Percentiles rank a stretch among this genome's conserved stretches.
Evolutionary conservation across 2,888 invertebrate species (phyloP).

Genomic region (Flexamia atlantica): DNA sequence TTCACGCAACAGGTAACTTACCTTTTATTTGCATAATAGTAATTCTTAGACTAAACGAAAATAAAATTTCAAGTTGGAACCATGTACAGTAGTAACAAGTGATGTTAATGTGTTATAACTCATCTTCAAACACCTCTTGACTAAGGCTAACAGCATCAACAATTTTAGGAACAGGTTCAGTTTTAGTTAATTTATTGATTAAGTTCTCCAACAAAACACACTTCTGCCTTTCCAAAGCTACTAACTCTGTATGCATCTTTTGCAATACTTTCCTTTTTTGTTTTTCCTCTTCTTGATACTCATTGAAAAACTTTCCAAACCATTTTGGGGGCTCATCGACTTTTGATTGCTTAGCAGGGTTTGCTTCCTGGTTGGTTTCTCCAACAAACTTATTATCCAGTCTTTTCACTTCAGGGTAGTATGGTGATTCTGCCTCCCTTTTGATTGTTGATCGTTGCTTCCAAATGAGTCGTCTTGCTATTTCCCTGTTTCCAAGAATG

Average conservation of each 20-base stretch:
- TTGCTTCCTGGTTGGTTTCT: background rate
- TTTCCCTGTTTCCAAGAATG: conserved; percentile 1
- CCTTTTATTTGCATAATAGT: too few relatives aligned
- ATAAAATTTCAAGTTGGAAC: too few relatives aligned
- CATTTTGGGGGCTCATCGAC: background rate
- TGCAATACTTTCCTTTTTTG: conserved; percentile 24
- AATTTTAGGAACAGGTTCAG: conserved; percentile 11
- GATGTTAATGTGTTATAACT: background rate
- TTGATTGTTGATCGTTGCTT: conserved; percentile 27
- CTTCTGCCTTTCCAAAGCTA: conserved; percentile 25
- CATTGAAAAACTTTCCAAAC: conserved; percentile 1
- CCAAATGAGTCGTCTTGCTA: conserved; percentile 1
- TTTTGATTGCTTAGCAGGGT: background rate
- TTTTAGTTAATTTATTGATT: background rate
- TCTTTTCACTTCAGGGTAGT: background rate
- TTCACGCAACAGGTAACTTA: too few relatives aligned
- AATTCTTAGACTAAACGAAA: too few relatives aligned
- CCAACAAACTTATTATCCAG: background rate
- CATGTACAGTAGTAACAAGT: too few relatives aligned
- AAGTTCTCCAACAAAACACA: conserved; percentile 33
- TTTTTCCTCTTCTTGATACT: conserved; percentile 25
- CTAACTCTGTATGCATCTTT: conserved; percentile 19
- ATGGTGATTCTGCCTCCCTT: background rate
- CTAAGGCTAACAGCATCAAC: conserved; percentile 27
- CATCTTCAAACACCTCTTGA: conserved; percentile 36